phyloP scores from a whole-genome alignment of 2,888 invertebrate species.

The Meteorus colon region DNA sequence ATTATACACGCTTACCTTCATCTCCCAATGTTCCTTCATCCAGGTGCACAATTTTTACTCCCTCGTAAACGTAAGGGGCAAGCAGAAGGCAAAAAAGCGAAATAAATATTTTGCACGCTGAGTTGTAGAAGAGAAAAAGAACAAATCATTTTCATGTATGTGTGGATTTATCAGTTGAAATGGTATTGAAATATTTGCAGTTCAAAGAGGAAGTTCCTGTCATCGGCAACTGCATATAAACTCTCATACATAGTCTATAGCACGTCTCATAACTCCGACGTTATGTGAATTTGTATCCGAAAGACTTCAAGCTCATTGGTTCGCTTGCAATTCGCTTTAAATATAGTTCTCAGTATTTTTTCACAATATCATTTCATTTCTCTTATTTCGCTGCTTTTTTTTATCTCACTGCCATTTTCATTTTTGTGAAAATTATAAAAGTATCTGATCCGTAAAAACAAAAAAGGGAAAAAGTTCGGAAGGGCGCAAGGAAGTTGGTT shows the following conservation, averaged over 20 bases:
- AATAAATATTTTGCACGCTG: background rate
- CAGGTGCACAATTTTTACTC: constrained; percentile 30
- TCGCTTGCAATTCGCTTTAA: constrained; percentile 50
- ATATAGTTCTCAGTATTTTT: constrained; percentile 48
- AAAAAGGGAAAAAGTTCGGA: background rate
- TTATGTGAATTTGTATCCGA: constrained; percentile 15
- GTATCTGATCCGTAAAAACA: background rate
- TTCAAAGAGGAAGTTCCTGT: constrained; percentile 32
- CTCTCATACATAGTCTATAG: constrained; percentile 38
- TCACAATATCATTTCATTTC: background rate
- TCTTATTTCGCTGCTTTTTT: background rate
- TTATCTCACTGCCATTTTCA: background rate
- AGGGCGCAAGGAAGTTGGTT: background rate
- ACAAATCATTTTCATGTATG: constrained; percentile 22
- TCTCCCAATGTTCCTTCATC: constrained; percentile 34
- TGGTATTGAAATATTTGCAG: background rate
- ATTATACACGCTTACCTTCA: constrained; percentile 61
- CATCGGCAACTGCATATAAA: constrained; percentile 23
- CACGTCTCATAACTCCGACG: constrained; percentile 32
- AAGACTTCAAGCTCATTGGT: constrained; percentile 41
- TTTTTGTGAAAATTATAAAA: constrained; percentile 19
- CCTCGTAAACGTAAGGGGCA: background rate
- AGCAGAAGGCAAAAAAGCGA: background rate
- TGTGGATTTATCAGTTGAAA: constrained; percentile 27
- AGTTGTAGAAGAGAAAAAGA: background rate